phyloP scores from a whole-genome alignment of 1,140 invertebrate species.

The Pseudomyrmex gracilis region DNA sequence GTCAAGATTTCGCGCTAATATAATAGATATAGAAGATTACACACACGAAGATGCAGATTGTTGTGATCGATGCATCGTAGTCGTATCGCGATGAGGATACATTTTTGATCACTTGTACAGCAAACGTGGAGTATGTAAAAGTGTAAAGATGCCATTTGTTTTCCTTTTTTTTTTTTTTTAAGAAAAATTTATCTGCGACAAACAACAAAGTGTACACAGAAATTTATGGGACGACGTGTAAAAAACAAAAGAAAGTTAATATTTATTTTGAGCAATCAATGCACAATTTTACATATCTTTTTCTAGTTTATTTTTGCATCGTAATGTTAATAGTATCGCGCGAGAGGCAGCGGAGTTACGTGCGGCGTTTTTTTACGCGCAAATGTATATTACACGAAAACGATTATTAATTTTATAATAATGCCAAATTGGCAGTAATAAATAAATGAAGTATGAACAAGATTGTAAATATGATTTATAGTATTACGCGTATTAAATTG shows the following conservation, averaged over 20 bases:
- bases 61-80: conserved; percentile 42
- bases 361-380: background rate
- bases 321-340: conserved; percentile 33
- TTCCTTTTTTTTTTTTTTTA: no score
- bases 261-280: conserved; percentile 28
- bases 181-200: conserved; percentile 27
- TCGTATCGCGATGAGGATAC: conserved; percentile 10
- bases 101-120: conserved; percentile 9
- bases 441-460: conserved; percentile 13
- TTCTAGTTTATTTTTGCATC: conserved; percentile 60
- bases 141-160: conserved; percentile 63
- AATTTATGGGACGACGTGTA: background rate
- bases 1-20: conserved; percentile 18
- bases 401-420: conserved; percentile 39
- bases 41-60: conserved; percentile 8
- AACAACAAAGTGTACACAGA: conserved; percentile 57
- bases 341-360: background rate
- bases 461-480: conserved; percentile 70
- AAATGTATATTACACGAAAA: background rate
- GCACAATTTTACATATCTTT: conserved; percentile 55
- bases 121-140: conserved; percentile 23
- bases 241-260: conserved; percentile 19
- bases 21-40: conserved; percentile 32
- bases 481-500: conserved; percentile 73
- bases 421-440: conserved; percentile 11